These are phyloP conservation scores for Falcunculus frontatus DNA, from an alignment of 2,113 vertebrate genomes.

Conservation along the genomic window DNA sequence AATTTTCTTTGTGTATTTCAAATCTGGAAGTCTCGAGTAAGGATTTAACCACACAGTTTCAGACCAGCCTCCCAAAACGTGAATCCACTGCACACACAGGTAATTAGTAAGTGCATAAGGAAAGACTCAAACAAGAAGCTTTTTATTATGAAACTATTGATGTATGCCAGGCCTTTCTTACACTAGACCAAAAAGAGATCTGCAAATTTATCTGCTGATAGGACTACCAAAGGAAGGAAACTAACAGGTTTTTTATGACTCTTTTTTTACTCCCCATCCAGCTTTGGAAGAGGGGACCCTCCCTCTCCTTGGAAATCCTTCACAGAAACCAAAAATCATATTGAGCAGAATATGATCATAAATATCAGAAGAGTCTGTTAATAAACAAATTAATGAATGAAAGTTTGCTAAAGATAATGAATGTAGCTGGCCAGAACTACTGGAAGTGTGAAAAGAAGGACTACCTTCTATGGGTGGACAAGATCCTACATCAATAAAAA, in stretches of 20 bases:
- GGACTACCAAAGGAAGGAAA: neutral
- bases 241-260: neutral
- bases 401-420: neutral
- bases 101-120: neutral
- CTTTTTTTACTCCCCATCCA: neutral
- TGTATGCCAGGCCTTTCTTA: accelerated
- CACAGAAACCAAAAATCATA: neutral
- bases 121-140: neutral
- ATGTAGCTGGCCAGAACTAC: neutral
- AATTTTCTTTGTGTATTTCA: neutral
- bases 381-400: neutral
- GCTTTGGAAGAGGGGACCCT: neutral
- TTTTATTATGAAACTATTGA: neutral
- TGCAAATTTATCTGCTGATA: neutral
- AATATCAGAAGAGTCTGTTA: neutral
- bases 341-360: neutral
- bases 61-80: neutral
- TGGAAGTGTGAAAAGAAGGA: neutral
- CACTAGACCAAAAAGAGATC: neutral
- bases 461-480: neutral
- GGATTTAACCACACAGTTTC: neutral
- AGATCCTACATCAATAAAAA: neutral
- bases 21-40: neutral
- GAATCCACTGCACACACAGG: neutral
- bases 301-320: neutral